These are phyloP conservation scores for Novumbra hubbsi DNA, from an alignment of 2,797 vertebrate genomes.

Conservation along the genomic window DNA sequence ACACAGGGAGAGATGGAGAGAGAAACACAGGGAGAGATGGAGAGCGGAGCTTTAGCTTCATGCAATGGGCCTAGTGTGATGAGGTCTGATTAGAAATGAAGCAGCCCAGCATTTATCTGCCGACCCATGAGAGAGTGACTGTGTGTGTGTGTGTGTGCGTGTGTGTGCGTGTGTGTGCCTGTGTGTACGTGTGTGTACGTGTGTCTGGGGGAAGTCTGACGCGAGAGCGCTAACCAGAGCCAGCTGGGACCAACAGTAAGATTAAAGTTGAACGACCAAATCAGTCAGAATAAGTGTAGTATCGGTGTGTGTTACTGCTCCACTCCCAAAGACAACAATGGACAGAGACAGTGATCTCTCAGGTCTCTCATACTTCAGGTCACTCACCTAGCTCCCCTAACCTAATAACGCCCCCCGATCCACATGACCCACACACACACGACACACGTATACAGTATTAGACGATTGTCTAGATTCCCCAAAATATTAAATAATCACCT, in stretches of 20 bases:
- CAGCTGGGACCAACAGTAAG: conserved; percentile 78
- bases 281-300: conserved; percentile 78
- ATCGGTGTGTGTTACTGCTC: conserved; percentile 75
- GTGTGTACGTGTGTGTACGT: conserved; percentile 23
- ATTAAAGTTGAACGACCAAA: conserved; percentile 79
- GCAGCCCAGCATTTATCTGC: conserved; percentile 31
- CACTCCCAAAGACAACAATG: conserved; percentile 22
- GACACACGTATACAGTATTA: background rate
- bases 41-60: no score
- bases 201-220: conserved; percentile 61
- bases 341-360: background rate
- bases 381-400: conserved; percentile 46
- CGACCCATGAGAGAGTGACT: conserved; percentile 18
- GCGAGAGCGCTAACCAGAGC: conserved; percentile 76
- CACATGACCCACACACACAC: conserved; percentile 52
- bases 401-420: conserved; percentile 47
- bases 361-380: conserved; percentile 63
- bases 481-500: no score
- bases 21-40: no score
- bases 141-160: conserved; percentile 26
- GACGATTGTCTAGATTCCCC: no score
- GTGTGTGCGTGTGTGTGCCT: no score
- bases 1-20: background rate
- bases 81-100: conserved; percentile 49
- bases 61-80: conserved; percentile 6